Conservation (phyloP, 2,113 vertebrate genomes). For the Clarias macrocephalus region DNA sequence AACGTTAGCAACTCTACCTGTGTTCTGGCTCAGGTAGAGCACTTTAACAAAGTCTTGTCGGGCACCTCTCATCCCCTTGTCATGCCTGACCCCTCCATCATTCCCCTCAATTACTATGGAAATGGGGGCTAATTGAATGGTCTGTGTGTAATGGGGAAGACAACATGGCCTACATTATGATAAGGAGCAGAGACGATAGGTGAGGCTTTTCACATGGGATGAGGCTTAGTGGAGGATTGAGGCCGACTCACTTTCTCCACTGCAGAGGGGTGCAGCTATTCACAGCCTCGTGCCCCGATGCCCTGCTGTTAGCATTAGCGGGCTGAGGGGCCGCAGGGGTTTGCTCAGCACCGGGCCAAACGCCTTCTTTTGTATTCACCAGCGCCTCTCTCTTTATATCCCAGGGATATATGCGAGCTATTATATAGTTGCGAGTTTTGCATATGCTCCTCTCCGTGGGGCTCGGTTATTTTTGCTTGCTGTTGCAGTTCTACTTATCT, state of each 20-base stretch:
- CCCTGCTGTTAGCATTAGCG: constrained; percentile 49
- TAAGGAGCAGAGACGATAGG: constrained; percentile 75
- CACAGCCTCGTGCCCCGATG: constrained; percentile 19
- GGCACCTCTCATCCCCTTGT: constrained; percentile 71
- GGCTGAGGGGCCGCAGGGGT: constrained; percentile 36
- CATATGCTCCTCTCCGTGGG: constrained; percentile 50
- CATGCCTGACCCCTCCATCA: constrained; percentile 71
- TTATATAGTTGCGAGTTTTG: constrained; percentile 50
- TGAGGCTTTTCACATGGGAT: constrained; percentile 67
- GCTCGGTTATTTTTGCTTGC: constrained; percentile 46
- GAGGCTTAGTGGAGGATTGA: constrained; percentile 66
- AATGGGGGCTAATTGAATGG: constrained; percentile 82
- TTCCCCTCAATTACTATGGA: constrained; percentile 79
- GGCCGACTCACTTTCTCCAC: constrained; percentile 35
- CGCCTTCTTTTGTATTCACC: constrained; percentile 54
- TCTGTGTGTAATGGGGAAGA: constrained; percentile 75
- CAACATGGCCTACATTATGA: constrained; percentile 80
- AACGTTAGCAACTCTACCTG: constrained; percentile 38
- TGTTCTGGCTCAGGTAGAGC: constrained; percentile 38
- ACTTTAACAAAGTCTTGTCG: constrained; percentile 56
- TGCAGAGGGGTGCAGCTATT: constrained; percentile 43
- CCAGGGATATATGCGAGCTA: constrained; percentile 52
- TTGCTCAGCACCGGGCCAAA: constrained; percentile 41
- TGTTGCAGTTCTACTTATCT: constrained; percentile 38
- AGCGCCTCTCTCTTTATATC: constrained; percentile 48